Evolutionary conservation across 2,797 vertebrate species (phyloP).

Genomic region (Sebastes cheni): DNA sequence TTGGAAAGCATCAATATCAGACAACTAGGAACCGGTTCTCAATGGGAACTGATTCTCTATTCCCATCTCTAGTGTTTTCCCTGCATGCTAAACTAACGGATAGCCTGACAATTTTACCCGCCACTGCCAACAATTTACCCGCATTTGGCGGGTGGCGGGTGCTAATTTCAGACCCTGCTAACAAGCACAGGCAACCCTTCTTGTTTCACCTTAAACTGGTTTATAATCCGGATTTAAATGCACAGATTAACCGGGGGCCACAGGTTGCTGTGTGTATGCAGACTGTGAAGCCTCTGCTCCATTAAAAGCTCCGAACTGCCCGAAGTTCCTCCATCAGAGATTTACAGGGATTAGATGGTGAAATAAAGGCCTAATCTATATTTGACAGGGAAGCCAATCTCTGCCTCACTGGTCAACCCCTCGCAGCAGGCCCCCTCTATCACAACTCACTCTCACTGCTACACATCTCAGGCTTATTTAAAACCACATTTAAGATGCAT

Average conservation of each 20-base stretch:
- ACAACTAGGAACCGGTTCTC: too few relatives aligned
- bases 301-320: slow-evolving; percentile 33
- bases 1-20: too few relatives aligned
- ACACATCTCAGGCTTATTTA: slow-evolving; percentile 40
- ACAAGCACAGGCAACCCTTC: neutral
- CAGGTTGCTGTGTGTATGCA: slow-evolving; percentile 26
- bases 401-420: slow-evolving; percentile 56
- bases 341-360: slow-evolving; percentile 74
- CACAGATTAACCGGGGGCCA: slow-evolving; percentile 7
- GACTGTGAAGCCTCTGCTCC: slow-evolving; percentile 22
- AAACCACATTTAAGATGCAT: slow-evolving; percentile 43
- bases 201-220: slow-evolving; percentile 25
- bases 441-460: slow-evolving; percentile 20
- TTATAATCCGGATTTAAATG: slow-evolving; percentile 30
- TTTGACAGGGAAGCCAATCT: slow-evolving; percentile 68
- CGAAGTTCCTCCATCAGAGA: slow-evolving; percentile 55
- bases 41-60: too few relatives aligned
- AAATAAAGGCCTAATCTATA: slow-evolving; percentile 70
- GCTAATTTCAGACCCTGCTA: neutral
- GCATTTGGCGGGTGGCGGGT: too few relatives aligned
- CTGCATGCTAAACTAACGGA: too few relatives aligned
- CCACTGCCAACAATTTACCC: too few relatives aligned
- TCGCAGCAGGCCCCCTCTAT: slow-evolving; percentile 40
- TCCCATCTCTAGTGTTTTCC: too few relatives aligned
- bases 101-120: too few relatives aligned